Evolutionary conservation across 1,140 invertebrate genomes (phyloP).

Genomic region (Drosophila arizonae): DNA sequence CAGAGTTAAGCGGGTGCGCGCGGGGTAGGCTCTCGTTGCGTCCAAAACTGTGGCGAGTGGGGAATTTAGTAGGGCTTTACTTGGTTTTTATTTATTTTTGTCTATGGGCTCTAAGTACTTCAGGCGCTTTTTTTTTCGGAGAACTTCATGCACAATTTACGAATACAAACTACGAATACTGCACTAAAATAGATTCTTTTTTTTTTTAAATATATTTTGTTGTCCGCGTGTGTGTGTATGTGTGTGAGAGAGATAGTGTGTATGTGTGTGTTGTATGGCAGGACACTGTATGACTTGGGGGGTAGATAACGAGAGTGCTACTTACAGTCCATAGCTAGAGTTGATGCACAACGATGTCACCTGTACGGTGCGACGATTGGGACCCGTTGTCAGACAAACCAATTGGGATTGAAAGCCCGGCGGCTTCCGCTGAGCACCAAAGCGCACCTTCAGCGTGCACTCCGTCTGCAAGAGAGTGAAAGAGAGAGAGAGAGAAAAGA

Average conservation of each 20-base stretch:
- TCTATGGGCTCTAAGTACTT: conserved; percentile 35
- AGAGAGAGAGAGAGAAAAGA: not conserved
- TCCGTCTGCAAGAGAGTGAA: conserved; percentile 77
- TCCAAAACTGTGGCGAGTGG: not conserved
- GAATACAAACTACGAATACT: conserved; percentile 53
- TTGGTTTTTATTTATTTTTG: conserved; percentile 4
- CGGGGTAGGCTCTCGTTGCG: conserved; percentile 2
- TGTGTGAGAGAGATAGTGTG: not conserved
- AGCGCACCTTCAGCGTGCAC: conserved; percentile 87
- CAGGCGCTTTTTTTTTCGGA: conserved; percentile 38
- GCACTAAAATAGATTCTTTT: conserved; percentile 21
- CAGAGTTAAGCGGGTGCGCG: conserved; percentile 35
- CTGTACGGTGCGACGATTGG: conserved; percentile 90
- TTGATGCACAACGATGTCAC: conserved; percentile 96
- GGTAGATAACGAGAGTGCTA: conserved; percentile 67
- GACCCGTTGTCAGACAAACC: conserved; percentile 94
- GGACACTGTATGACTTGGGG: conserved; percentile 1
- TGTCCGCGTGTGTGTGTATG: conserved; percentile 38
- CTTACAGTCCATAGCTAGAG: conserved; percentile 98
- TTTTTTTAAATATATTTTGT: conserved; percentile 1
- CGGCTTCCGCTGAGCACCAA: conserved; percentile 90
- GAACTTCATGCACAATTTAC: conserved; percentile 50
- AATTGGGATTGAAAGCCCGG: conserved; percentile 97
- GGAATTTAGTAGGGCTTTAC: not conserved
- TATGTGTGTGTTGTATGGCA: conserved; percentile 10